A percentile compares a stretch with the other conserved stretches of the same genome.
Conservation (phyloP, 2,113 vertebrate species). For the Aythya baeri region DNA sequence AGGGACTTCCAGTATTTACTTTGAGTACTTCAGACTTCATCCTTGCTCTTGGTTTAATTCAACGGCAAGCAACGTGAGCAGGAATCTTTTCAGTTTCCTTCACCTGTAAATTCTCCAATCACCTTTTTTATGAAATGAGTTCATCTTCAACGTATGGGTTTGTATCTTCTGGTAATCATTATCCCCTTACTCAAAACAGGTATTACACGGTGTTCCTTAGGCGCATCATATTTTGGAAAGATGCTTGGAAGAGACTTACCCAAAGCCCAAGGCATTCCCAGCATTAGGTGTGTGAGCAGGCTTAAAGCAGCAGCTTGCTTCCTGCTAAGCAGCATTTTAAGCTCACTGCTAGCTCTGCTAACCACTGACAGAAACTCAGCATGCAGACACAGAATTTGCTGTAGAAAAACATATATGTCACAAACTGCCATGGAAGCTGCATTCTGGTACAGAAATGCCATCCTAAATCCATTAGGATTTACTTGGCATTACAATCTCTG, state of each 20-base stretch:
- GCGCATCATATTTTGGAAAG: neutral
- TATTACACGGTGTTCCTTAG: neutral
- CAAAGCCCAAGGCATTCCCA: neutral
- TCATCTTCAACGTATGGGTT: accelerated
- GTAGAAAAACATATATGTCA: accelerated
- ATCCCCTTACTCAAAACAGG: neutral
- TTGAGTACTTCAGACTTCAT: neutral
- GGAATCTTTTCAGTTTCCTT: neutral
- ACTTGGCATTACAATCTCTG: neutral
- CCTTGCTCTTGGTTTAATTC: neutral
- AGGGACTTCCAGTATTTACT: neutral
- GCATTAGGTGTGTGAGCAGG: neutral
- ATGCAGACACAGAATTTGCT: neutral
- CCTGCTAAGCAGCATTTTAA: neutral
- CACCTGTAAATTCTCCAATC: neutral
- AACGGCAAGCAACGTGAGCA: accelerated
- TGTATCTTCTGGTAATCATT: neutral
- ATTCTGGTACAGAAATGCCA: neutral
- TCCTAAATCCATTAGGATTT: neutral
- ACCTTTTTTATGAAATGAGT: neutral
- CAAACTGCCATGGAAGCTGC: neutral
- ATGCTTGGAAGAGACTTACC: neutral
- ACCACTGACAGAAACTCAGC: neutral
- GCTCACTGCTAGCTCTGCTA: neutral
- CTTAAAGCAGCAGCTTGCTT: neutral